Conservation (phyloP, 2,113 vertebrate genomes). For the Calonectris borealis region DNA sequence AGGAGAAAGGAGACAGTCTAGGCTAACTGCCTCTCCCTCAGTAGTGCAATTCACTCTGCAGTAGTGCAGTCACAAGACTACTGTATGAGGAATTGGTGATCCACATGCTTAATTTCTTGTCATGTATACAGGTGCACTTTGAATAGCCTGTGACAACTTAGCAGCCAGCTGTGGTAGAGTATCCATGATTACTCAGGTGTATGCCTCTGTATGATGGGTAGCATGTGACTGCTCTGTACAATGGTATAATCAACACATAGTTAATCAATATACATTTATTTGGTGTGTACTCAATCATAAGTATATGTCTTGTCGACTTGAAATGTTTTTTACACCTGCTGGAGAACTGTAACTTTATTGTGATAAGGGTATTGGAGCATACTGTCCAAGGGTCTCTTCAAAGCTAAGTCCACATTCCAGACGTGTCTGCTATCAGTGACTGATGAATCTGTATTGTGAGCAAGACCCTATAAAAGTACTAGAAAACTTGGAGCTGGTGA, state of each 20-base stretch:
- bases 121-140: background rate
- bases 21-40: background rate
- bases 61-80: background rate
- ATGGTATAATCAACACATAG: background rate
- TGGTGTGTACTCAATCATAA: background rate
- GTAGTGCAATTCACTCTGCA: accelerated
- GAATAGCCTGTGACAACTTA: background rate
- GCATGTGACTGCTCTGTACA: background rate
- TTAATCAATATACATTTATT: background rate
- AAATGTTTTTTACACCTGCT: background rate
- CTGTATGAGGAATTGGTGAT: accelerated
- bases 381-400: background rate
- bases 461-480: background rate
- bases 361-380: background rate
- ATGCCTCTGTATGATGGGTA: background rate
- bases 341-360: background rate
- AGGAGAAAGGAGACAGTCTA: background rate
- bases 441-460: background rate
- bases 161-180: background rate
- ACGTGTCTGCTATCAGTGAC: background rate
- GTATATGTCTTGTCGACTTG: too few relatives aligned
- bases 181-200: background rate
- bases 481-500: background rate
- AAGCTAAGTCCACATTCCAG: background rate
- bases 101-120: background rate